Evolutionary conservation across 2,888 invertebrate genomes (phyloP).

Genomic region (Biston stratarius): DNA sequence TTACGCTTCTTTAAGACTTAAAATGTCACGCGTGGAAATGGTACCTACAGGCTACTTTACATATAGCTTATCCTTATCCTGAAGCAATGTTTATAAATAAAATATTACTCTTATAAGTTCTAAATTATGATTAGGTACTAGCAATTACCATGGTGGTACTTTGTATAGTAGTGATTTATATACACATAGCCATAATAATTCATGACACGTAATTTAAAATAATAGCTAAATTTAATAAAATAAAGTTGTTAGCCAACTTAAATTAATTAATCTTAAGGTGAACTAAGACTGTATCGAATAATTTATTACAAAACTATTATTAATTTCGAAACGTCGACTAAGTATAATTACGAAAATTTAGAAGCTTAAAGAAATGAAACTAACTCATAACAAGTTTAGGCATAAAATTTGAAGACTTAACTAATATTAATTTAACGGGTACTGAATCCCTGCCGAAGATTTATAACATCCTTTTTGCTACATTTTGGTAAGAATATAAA

Average conservation of each 20-base stretch:
- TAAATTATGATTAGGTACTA: too few relatives aligned
- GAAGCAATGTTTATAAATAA: too few relatives aligned
- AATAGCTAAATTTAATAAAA: background rate
- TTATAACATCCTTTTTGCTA: slow-evolving; percentile 40
- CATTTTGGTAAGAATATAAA: slow-evolving; percentile 42
- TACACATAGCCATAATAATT: too few relatives aligned
- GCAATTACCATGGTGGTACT: too few relatives aligned
- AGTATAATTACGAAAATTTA: slow-evolving; percentile 13
- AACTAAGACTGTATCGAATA: background rate
- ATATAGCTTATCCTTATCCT: too few relatives aligned
- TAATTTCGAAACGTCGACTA: slow-evolving; percentile 16
- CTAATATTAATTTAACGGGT: slow-evolving; percentile 45
- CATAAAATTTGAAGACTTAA: slow-evolving; percentile 36
- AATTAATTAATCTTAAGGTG: background rate
- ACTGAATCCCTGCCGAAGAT: slow-evolving; percentile 43
- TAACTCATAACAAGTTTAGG: slow-evolving; percentile 29
- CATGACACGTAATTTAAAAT: too few relatives aligned
- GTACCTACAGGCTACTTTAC: too few relatives aligned
- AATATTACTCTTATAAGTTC: too few relatives aligned
- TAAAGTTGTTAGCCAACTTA: slow-evolving; percentile 1
- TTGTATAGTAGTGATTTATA: too few relatives aligned
- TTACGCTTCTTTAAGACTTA: too few relatives aligned
- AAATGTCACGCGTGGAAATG: too few relatives aligned
- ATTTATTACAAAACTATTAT: slow-evolving; percentile 13
- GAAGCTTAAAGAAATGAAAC: slow-evolving; percentile 29